These are phyloP conservation scores for Nezara viridula DNA, from an alignment of 2,888 invertebrate genomes.

Conservation along the genomic window DNA sequence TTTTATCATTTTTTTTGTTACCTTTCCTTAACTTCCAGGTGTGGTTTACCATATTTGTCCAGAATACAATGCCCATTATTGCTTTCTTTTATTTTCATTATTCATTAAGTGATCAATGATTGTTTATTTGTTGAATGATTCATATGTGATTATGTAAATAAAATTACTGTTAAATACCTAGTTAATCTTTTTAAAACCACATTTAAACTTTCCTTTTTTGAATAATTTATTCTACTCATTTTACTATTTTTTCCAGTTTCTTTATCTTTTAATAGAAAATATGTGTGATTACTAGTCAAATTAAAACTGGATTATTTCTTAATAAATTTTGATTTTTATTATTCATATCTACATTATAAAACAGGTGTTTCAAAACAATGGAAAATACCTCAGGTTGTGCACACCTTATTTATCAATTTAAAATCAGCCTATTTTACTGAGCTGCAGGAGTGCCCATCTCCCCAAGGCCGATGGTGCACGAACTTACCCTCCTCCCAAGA, in stretches of 20 bases:
- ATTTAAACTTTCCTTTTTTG: background rate
- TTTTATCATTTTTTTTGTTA: conserved; percentile 72
- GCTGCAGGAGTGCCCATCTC: too few relatives aligned
- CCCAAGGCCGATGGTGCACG: too few relatives aligned
- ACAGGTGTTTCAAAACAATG: too few relatives aligned
- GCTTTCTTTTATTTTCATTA: conserved; percentile 75
- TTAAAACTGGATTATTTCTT: background rate
- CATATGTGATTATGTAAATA: background rate
- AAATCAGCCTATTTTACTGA: too few relatives aligned
- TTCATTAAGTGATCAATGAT: conserved; percentile 31
- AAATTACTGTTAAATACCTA: background rate
- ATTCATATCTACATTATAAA: too few relatives aligned
- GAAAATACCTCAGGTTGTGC: too few relatives aligned
- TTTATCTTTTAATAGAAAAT: background rate
- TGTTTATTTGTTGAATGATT: background rate
- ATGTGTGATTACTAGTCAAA: background rate
- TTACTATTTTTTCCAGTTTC: background rate
- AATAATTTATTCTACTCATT: background rate
- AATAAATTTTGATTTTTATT: background rate
- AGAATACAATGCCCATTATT: conserved; percentile 78
- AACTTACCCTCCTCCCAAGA: too few relatives aligned
- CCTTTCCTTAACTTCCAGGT: conserved; percentile 76
- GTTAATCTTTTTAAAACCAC: background rate
- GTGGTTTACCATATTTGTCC: conserved; percentile 74
- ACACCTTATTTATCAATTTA: too few relatives aligned